Base-by-base conservation (phyloP, 2,797 vertebrate species). In the Gambusia yucatana region DNA sequence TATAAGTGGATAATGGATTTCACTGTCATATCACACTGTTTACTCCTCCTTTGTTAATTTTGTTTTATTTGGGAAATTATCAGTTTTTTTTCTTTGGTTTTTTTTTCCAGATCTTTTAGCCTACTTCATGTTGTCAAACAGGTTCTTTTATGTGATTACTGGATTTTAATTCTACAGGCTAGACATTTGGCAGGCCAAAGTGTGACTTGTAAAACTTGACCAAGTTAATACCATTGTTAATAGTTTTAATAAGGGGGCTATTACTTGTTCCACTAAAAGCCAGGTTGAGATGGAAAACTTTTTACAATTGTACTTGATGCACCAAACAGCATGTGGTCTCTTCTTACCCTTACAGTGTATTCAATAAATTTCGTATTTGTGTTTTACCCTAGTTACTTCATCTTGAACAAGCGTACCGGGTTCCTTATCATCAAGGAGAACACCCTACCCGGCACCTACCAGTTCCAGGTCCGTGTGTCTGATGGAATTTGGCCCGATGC, bases 401-500 rank as follows among this genome's bases (percentile, higher is more conserved):
- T 96, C 83, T 91, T 98, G 91, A 97, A 97, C 93, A 96, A 96
- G 88, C 94, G 95, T 78, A 98, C 97, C 0, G 97, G 97, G 36
- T 96, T 97, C 82, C 90, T 98, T 75, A 94, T 97, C 88, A 97
- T 98, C 92, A 96, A 97, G 91, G 96, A 97, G 90, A 96, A 95
- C 14, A 81, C 96, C 61, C 95, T 96, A 14, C 92, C 95, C 0
- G 97, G 97, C 73, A 93, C 82, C 78, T 97, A 97, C 81, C 94
- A 96, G 78, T 96, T 98, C 86, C 95, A 95, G 92, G 94, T 98
- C 55, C 95, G 95, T 28, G 97, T 98, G 82, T 96, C 97, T 3
- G 97, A 98, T 84, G 97, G 95, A n/a, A 86, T 97, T 74, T 98
- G 97, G 97, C 96, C 96, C 7, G 97, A 98, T 61, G 96, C 94